phyloP scores from a whole-genome alignment of 2,797 vertebrate species.

The Thunnus albacares region DNA sequence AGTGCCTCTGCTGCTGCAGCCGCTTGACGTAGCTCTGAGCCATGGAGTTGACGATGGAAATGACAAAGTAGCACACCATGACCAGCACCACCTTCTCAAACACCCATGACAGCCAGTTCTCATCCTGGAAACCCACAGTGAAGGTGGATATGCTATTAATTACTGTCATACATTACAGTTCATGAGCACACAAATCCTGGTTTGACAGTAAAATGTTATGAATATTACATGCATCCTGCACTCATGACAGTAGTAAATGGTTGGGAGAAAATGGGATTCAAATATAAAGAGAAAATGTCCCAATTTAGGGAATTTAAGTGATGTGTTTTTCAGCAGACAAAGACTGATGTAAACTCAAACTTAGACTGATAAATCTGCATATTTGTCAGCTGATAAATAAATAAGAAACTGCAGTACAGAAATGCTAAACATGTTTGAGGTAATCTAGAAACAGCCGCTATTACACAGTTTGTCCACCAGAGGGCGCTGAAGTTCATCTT shows the following conservation, averaged over 20 bases:
- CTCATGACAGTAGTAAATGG: neutral
- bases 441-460: neutral
- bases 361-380: neutral
- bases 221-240: neutral
- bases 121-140: slow-evolving; percentile 85
- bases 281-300: too few species aligned
- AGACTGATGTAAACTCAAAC: neutral
- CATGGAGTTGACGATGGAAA: slow-evolving; percentile 99
- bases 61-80: slow-evolving; percentile 99
- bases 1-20: slow-evolving; percentile 93
- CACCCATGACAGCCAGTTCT: slow-evolving; percentile 98
- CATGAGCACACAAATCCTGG: neutral
- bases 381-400: neutral
- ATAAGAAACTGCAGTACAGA: neutral
- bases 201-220: neutral
- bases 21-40: slow-evolving; percentile 98
- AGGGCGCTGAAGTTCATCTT: slow-evolving; percentile 11
- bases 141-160: slow-evolving; percentile 9
- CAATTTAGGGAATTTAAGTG: neutral
- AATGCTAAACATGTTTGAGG: neutral
- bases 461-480: slow-evolving; percentile 30
- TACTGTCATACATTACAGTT: neutral
- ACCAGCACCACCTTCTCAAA: slow-evolving; percentile 98
- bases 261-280: neutral
- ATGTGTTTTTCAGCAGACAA: neutral